Base-by-base conservation (phyloP, 2,113 vertebrate species). In the Hydropotes inermis region DNA sequence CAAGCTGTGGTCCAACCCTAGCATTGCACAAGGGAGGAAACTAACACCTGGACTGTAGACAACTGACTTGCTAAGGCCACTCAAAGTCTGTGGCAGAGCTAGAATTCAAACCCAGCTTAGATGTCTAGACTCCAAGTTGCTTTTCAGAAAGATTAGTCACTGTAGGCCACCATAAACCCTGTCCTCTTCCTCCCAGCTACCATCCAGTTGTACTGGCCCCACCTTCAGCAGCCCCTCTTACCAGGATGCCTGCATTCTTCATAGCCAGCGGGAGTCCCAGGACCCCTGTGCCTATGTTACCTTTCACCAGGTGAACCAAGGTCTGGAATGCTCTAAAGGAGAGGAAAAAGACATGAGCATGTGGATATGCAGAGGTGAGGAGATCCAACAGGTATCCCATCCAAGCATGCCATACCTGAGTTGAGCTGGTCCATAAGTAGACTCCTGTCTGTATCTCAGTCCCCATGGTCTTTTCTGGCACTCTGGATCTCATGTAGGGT, bases 221-320 rank as follows among this genome's bases (percentile, higher is more conserved):
- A 27, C 54, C 5, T 3, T 4, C 1, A 7, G 15, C 36, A 3
- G 27, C 30, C 25, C 54, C 10, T 96, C 99, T 99, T 98, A 99
- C 99, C 99, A 99, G 98, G 96, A 99, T 98, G n/a, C 99, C 99
- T 0, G 99, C 99, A 0, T 99, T 99, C 98, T 99, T 99, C 64
- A 99, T 98, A 8, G 99, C 99, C 98, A 99, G 98, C 1, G 99
- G 99, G 61, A 99, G 98, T 4, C 99, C 99, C 96, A 99, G 99
- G 96, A 99, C 98, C 33, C 99, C 99, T 0, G 99, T 99, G 11
- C 99, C 99, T 2, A 99, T 99, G 97, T 99, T 99, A 64, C 99
- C 99, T 96, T 99, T 99, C 97, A 99, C 94, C 92, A 99, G 98
- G 96, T 99, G 99, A 98, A 99, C 99, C 84, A 99, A 98, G 33